Evolutionary conservation across 2,797 vertebrate genomes (phyloP).

Genomic region (Nannoperca obscura): DNA sequence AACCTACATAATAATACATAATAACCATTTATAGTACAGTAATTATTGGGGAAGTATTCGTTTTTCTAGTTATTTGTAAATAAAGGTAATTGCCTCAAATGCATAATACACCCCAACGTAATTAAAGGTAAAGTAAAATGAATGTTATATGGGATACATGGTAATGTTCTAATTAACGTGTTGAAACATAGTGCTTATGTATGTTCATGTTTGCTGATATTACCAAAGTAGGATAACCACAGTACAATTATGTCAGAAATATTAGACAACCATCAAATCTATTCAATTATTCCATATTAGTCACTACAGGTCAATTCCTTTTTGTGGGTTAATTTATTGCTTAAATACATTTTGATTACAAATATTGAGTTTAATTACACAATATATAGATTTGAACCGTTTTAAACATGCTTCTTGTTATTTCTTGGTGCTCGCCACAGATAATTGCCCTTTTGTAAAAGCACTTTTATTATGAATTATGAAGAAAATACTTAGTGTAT

Average conservation of each 20-base stretch:
- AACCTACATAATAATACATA: background rate
- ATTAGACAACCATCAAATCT: background rate
- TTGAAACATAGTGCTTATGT: background rate
- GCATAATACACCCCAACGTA: background rate
- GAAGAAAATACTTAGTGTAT: background rate
- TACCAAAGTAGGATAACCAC: background rate
- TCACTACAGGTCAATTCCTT: background rate
- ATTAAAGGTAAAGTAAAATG: background rate
- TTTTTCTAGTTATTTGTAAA: too few species aligned
- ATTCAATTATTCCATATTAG: background rate
- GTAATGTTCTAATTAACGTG: background rate
- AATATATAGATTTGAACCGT: background rate
- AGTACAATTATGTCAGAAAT: background rate
- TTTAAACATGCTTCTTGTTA: background rate
- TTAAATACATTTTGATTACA: background rate
- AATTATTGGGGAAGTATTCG: background rate
- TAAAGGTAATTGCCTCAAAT: background rate
- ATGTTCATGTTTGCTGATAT: background rate
- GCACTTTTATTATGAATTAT: too few species aligned
- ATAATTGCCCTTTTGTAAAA: background rate
- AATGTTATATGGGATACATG: background rate
- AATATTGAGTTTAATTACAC: background rate
- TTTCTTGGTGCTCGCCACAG: background rate
- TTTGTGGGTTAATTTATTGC: background rate
- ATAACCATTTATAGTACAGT: background rate